Evolutionary conservation across 2,888 invertebrate genomes (phyloP).

Genomic region (Troides aeacus): DNA sequence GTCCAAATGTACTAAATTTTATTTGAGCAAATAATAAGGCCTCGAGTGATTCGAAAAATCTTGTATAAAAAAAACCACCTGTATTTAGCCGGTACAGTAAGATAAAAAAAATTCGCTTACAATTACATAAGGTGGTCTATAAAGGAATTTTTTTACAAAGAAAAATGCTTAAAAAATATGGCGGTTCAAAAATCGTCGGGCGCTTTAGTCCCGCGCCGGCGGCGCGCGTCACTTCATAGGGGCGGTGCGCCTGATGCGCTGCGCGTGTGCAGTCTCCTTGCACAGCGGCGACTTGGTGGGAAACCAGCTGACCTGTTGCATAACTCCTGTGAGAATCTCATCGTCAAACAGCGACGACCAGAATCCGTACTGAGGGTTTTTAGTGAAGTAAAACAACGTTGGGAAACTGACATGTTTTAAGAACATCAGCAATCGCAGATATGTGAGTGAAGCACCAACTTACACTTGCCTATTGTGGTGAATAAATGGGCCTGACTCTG

Average conservation of each 20-base stretch:
- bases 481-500: too few species aligned
- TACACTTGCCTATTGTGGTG: too few species aligned
- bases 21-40: slow-evolving; percentile 44
- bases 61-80: slow-evolving; percentile 39
- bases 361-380: too few species aligned
- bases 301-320: slow-evolving; percentile 61
- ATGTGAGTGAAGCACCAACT: too few species aligned
- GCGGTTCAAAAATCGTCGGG: slow-evolving; percentile 34
- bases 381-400: too few species aligned
- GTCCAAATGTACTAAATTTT: slow-evolving; percentile 54
- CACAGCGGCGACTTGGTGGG: slow-evolving; percentile 41
- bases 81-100: slow-evolving; percentile 42
- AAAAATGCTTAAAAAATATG: slow-evolving; percentile 46
- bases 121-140: slow-evolving; percentile 49
- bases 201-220: slow-evolving; percentile 9
- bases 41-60: slow-evolving; percentile 47
- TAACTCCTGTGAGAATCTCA: too few species aligned
- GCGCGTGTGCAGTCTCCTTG: slow-evolving; percentile 56
- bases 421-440: too few species aligned
- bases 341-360: too few species aligned
- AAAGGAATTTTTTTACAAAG: slow-evolving; percentile 44
- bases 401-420: too few species aligned
- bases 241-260: slow-evolving; percentile 59
- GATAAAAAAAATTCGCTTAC: slow-evolving; percentile 61
- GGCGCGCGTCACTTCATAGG: slow-evolving; percentile 57